Conservation (phyloP, 2,797 vertebrate species). For the Eulemur coronatus region DNA sequence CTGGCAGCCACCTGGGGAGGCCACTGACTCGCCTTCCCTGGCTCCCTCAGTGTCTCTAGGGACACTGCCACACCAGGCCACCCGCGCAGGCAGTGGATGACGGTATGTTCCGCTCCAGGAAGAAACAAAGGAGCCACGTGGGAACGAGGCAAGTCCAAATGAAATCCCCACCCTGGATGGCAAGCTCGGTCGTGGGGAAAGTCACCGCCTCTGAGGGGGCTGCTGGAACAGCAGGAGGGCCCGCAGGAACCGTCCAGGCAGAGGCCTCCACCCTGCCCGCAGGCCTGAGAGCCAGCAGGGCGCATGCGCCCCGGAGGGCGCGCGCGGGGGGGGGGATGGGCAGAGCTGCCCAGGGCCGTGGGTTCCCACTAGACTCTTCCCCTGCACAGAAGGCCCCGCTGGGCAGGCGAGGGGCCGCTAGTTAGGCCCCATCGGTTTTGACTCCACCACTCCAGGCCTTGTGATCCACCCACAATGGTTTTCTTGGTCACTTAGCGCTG, state of each 20-base stretch:
- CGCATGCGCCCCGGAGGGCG: too few species aligned
- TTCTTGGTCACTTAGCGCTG: neutral
- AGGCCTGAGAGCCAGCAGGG: neutral
- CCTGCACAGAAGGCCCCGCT: neutral
- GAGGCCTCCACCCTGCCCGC: neutral
- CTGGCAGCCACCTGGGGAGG: neutral
- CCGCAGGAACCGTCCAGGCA: too few species aligned
- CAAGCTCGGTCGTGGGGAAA: neutral
- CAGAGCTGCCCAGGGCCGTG: too few species aligned
- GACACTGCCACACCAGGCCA: neutral
- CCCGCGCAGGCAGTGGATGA: neutral
- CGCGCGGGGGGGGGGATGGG: too few species aligned
- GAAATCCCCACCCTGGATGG: neutral
- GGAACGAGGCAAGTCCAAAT: neutral
- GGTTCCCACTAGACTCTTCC: neutral
- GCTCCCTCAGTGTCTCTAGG: neutral
- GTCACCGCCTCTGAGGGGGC: neutral
- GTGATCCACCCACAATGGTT: neutral
- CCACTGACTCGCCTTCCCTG: neutral
- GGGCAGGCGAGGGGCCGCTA: fast-evolving
- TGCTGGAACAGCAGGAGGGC: neutral
- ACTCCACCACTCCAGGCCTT: neutral
- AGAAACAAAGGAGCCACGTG: neutral
- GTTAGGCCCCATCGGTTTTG: neutral
- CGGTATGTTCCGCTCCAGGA: neutral